Evolutionary conservation across 2,888 invertebrate species (phyloP).

Genomic region (Camptogramma bilineatum): DNA sequence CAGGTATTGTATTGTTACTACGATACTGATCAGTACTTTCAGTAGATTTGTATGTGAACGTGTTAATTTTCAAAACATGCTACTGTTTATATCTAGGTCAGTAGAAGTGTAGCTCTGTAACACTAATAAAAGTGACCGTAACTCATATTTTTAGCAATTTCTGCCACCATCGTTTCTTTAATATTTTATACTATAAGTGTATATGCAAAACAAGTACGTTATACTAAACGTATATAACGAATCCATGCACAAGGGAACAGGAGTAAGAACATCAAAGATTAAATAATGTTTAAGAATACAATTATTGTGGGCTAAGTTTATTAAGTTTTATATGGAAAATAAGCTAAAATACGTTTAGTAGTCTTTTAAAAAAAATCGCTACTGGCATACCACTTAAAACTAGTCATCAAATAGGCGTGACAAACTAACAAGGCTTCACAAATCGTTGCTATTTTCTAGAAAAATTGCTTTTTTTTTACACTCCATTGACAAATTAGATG

Average conservation of each 20-base stretch:
- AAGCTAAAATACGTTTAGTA: too few relatives aligned
- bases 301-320: too few relatives aligned
- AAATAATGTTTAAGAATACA: not conserved
- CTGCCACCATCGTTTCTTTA: not conserved
- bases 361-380: too few relatives aligned
- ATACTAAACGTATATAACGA: not conserved
- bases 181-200: not conserved
- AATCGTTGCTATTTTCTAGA: too few relatives aligned
- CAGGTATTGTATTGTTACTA: slow-evolving; percentile 13
- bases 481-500: too few relatives aligned
- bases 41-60: slow-evolving; percentile 6
- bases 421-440: too few relatives aligned
- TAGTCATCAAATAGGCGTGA: too few relatives aligned
- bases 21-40: slow-evolving; percentile 13
- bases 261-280: not conserved
- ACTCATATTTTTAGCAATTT: too few relatives aligned
- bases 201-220: not conserved
- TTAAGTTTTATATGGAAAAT: too few relatives aligned
- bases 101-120: not conserved
- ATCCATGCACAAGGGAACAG: not conserved
- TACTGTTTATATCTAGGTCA: not conserved
- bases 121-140: too few relatives aligned
- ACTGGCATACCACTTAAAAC: too few relatives aligned
- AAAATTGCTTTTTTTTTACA: too few relatives aligned
- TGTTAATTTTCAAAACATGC: slow-evolving; percentile 18